These are phyloP conservation scores for Hemicordylus capensis DNA, from an alignment of 2,113 vertebrate genomes.

Conservation along the genomic window DNA sequence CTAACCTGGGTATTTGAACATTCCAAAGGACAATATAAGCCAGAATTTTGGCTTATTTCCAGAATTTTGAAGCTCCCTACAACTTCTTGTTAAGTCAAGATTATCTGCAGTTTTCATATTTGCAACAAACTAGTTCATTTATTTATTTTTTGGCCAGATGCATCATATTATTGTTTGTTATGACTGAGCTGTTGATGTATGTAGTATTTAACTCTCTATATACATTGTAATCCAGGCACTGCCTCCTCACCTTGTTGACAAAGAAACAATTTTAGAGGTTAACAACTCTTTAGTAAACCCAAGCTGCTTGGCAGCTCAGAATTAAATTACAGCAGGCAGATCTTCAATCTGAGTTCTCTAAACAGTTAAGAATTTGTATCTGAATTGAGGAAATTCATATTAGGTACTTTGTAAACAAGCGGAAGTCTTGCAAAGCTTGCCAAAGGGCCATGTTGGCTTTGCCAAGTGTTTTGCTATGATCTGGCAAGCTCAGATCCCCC, in stretches of 20 bases:
- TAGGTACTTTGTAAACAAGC: too few relatives aligned
- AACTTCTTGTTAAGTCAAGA: background rate
- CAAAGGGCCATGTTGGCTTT: background rate
- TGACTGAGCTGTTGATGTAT: too few relatives aligned
- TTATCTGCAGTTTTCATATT: too few relatives aligned
- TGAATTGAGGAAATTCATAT: background rate
- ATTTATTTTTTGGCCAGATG: too few relatives aligned
- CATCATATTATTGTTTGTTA: too few relatives aligned
- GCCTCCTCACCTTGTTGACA: background rate
- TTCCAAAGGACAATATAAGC: background rate
- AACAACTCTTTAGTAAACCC: background rate
- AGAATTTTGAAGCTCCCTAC: background rate
- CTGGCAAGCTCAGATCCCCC: background rate
- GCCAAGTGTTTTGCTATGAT: background rate
- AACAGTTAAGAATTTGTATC: too few relatives aligned
- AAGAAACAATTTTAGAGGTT: background rate
- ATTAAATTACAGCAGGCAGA: background rate
- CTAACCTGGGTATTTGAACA: too few relatives aligned
- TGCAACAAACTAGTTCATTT: background rate
- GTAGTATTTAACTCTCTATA: too few relatives aligned
- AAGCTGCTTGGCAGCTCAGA: background rate
- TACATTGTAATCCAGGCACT: too few relatives aligned
- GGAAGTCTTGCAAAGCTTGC: background rate
- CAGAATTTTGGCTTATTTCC: too few relatives aligned
- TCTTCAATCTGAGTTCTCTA: background rate